These are phyloP conservation scores for Petrophora chlorosata DNA, from an alignment of 2,888 invertebrate genomes.

Conservation along the genomic window DNA sequence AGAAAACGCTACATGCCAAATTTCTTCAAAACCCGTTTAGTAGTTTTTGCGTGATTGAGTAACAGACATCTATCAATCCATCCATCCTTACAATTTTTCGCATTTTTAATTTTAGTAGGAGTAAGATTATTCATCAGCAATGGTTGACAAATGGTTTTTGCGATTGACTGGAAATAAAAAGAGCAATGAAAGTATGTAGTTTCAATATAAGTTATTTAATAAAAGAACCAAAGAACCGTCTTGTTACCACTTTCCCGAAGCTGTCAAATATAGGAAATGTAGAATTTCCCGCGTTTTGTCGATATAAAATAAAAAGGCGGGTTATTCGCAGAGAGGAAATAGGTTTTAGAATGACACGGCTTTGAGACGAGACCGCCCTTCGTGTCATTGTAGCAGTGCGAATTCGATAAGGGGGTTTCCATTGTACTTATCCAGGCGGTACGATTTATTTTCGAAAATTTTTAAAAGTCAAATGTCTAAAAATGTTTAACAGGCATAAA, in stretches of 20 bases:
- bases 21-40: no score
- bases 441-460: neutral
- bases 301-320: slow-evolving; percentile 36
- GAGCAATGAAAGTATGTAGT: no score
- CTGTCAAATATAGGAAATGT: slow-evolving; percentile 36
- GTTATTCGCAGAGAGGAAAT: slow-evolving; percentile 37
- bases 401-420: slow-evolving; percentile 21
- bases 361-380: slow-evolving; percentile 34
- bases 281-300: slow-evolving; percentile 36
- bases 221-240: slow-evolving; percentile 24
- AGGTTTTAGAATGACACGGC: slow-evolving; percentile 40
- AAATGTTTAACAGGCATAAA: no score
- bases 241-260: slow-evolving; percentile 26
- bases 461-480: no score
- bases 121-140: no score
- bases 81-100: no score
- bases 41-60: no score
- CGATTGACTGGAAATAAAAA: no score
- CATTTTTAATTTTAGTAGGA: no score
- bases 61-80: no score
- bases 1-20: no score
- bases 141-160: no score
- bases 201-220: slow-evolving; percentile 29
- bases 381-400: slow-evolving; percentile 29
- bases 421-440: slow-evolving; percentile 13